Conservation (phyloP, 2,113 vertebrate species). For the Carassius auratus region DNA sequence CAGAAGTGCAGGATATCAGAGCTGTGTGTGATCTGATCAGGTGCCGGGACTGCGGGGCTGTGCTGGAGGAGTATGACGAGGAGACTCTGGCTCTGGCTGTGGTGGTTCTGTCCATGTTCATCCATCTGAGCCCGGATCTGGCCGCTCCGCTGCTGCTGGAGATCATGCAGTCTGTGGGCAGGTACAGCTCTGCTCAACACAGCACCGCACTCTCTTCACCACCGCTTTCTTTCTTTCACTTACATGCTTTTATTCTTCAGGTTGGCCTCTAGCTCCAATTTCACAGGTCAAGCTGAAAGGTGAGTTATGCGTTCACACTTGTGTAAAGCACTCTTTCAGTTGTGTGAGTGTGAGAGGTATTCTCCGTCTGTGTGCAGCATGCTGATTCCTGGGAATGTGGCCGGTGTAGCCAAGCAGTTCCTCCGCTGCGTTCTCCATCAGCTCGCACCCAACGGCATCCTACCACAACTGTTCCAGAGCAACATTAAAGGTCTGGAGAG, state of each 20-base stretch:
- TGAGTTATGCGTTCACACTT: conserved; percentile 63
- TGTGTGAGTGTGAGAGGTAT: background rate
- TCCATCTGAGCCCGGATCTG: conserved; percentile 94
- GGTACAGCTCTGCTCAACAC: conserved; percentile 68
- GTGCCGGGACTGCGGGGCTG: conserved; percentile 94
- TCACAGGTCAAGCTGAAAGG: conserved; percentile 98
- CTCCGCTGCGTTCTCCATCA: conserved; percentile 97
- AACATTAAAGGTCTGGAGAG: conserved; percentile 90
- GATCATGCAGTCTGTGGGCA: conserved; percentile 98
- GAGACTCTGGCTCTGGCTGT: conserved; percentile 94
- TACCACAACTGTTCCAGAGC: conserved; percentile 97
- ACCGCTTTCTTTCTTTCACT: conserved; percentile 26
- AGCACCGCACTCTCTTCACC: background rate
- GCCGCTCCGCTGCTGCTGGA: conserved; percentile 94
- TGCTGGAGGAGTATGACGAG: conserved; percentile 97
- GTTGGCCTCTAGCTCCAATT: conserved; percentile 92
- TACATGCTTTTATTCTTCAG: conserved; percentile 70
- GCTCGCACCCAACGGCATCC: conserved; percentile 94
- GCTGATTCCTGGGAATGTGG: conserved; percentile 97
- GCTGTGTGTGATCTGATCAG: conserved; percentile 65
- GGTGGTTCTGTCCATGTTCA: conserved; percentile 95
- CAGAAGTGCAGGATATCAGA: background rate
- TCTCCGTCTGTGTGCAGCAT: conserved; percentile 76
- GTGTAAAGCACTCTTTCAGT: background rate
- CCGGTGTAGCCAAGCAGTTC: conserved; percentile 98